Evolutionary conservation across 2,888 invertebrate species (phyloP), one percentile per base, ranked within the genome.

Genomic region (Drosophila atroscutellata): DNA sequence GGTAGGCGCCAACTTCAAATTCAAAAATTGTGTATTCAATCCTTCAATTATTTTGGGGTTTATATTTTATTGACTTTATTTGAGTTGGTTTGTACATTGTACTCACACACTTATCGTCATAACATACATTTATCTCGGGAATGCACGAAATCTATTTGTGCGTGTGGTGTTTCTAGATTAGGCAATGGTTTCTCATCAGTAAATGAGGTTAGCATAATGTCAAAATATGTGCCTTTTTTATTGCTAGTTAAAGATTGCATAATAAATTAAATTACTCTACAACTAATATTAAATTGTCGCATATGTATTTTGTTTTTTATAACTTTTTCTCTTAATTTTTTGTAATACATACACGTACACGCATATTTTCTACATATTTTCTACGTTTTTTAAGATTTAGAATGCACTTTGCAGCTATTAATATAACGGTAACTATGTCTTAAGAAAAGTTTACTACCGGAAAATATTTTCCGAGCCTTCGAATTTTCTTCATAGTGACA

Each of bases 381-480:
- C 79, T 78, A 78, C 78, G 81, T 39, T 56, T 30, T 79, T 81
- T 83, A 85, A 80, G 74, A 80, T 80, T 83, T 81, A 78, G 87
- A 89, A 89, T 86, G 87, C 89, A 89, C 84, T 89, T 68, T 83
- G 75, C 77, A 79, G 72, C 68, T 80, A 66, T 75, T 63, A 63
- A 52, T 68, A 67, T 55, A 69, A 80, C 62, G 72, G 62, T 80
- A 63, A 72, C 77, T 77, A 77, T 55, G 26, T 37, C 26, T 77
- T 73, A 75, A 85, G 92, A 92, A 84, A 92, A 92, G 81, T 92
- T 92, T 76, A 92, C 91, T 77, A 96, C 95, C 72, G 95, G 95
- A 90, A 96, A 95, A 86, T 95, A 96, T 70, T 95, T 95, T 52
- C 95, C 95, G 50, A 96, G 93, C 80, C 96, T 93, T 94, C 94